Conservation (phyloP, 2,113 vertebrate species). For the Phocoena sinus region DNA sequence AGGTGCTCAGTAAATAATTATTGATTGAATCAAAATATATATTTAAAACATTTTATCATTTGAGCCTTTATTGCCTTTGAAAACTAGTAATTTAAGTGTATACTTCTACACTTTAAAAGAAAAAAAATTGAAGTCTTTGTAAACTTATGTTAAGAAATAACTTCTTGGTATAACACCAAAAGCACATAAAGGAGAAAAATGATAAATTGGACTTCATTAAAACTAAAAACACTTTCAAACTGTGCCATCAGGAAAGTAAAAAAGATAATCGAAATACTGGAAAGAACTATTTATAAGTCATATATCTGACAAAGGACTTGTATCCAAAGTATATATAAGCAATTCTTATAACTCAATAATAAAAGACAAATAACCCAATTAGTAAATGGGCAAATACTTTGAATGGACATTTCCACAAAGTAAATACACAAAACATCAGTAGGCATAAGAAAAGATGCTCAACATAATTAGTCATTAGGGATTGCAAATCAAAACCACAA, state of each 20-base stretch:
- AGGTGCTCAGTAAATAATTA: not conserved
- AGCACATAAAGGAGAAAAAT: not conserved
- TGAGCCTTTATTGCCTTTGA: not conserved
- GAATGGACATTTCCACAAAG: not conserved
- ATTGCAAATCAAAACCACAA: not conserved
- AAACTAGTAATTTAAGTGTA: not conserved
- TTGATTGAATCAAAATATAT: not conserved
- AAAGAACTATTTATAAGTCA: not conserved
- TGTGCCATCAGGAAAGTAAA: not conserved
- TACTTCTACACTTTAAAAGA: not conserved
- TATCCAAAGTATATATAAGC: not conserved
- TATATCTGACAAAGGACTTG: not conserved
- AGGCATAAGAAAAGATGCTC: not conserved
- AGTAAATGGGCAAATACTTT: not conserved
- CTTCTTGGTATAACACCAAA: not conserved
- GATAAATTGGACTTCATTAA: not conserved
- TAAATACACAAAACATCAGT: not conserved
- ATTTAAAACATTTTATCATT: not conserved
- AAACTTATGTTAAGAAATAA: not conserved
- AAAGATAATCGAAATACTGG: not conserved
- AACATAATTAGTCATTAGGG: not conserved
- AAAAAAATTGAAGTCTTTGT: not conserved
- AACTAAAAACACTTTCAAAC: not conserved
- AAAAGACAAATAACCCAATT: not conserved
- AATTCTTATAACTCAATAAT: not conserved